These are phyloP conservation scores for Coboldia fuscipes DNA, from an alignment of 1,140 invertebrate genomes.

Conservation along the genomic window DNA sequence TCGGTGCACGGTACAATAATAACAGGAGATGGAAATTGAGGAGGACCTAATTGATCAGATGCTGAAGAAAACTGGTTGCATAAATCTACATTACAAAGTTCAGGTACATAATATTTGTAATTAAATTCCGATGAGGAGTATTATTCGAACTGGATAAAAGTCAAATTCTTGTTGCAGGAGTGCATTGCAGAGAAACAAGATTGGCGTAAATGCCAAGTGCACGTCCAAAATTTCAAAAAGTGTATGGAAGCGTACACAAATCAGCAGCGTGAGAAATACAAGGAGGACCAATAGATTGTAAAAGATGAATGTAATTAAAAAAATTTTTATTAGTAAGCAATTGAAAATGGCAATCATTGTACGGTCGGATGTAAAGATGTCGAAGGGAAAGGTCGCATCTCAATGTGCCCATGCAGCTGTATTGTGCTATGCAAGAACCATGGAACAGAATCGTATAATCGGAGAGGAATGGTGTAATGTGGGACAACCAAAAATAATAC, in stretches of 20 bases:
- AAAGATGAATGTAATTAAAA: no score
- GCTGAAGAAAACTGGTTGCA: constrained; percentile 72
- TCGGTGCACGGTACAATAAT: no score
- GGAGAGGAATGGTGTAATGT: constrained; percentile 36
- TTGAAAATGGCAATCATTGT: constrained; percentile 57
- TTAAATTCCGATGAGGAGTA: not conserved
- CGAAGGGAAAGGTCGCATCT: constrained; percentile 59
- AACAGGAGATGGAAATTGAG: no score
- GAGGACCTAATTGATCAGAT: constrained; percentile 63
- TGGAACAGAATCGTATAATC: constrained; percentile 20
- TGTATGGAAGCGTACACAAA: constrained; percentile 45
- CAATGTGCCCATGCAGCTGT: constrained; percentile 64
- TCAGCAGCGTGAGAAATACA: constrained; percentile 18
- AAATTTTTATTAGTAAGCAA: constrained; percentile 9
- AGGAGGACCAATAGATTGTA: constrained; percentile 8
- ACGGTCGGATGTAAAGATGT: constrained; percentile 54
- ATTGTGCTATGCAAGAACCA: constrained; percentile 33
- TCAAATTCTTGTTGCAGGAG: constrained; percentile 34
- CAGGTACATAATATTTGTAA: constrained; percentile 29
- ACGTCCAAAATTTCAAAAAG: constrained; percentile 50
- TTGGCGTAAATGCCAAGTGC: constrained; percentile 75
- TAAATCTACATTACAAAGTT: constrained; percentile 67
- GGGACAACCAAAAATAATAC: constrained; percentile 60
- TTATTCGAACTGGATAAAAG: not conserved
- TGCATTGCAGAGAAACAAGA: constrained; percentile 73